Evolutionary conservation across 2,113 vertebrate genomes (phyloP).

Genomic region (Syrmaticus mikado): DNA sequence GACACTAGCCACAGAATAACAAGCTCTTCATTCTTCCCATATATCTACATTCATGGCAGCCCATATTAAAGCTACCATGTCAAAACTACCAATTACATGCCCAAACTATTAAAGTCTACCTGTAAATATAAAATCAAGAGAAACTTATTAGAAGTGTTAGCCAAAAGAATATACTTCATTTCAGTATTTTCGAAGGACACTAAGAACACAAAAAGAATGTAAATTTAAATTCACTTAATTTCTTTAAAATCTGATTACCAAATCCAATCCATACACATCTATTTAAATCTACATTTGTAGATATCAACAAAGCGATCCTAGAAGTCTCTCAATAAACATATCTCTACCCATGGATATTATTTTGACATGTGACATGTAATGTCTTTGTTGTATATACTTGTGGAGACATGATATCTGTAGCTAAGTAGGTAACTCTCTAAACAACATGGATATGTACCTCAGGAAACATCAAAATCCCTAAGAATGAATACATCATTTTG

Average conservation of each 20-base stretch:
- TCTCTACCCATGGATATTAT: not conserved
- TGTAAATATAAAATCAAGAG: not conserved
- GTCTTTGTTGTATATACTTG: not conserved
- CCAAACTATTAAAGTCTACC: not conserved
- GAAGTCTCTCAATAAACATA: not conserved
- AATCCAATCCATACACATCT: not conserved
- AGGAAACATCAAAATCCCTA: not conserved
- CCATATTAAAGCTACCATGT: not conserved
- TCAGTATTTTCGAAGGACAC: not conserved
- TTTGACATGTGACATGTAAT: not conserved
- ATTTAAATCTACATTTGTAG: not conserved
- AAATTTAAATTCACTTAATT: not conserved
- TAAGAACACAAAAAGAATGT: not conserved
- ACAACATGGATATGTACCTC: not conserved
- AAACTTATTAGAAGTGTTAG: not conserved
- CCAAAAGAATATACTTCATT: not conserved
- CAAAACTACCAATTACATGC: not conserved
- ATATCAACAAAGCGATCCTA: not conserved
- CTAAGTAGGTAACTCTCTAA: not conserved
- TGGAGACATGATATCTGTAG: not conserved
- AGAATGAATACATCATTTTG: not conserved
- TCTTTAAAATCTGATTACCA: not conserved
- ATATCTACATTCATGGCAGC: fast-evolving
- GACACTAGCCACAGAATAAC: not conserved
- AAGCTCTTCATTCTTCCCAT: not conserved